Base-by-base conservation (phyloP, 2,888 invertebrate species). In the Cataglyphis albicans region DNA sequence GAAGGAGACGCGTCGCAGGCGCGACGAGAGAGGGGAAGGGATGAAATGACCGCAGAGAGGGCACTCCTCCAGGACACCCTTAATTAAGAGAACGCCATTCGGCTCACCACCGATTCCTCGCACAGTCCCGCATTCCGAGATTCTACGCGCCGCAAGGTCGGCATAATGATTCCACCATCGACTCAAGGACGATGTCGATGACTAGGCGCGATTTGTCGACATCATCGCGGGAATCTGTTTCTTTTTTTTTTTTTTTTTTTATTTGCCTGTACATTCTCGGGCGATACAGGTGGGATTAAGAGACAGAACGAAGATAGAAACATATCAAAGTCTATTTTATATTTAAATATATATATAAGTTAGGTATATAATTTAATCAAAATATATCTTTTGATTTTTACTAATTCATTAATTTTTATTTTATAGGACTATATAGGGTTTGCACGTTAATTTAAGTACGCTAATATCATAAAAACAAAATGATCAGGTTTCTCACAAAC, bases 11-110 rank as follows among this genome's bases (percentile, higher is more conserved):
- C 21, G 48, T 48, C 48, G 48, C 48, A 38, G 68, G 61, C 65
- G 35, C 55, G 82, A 75, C 21, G 82, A 41, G n/a, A 52, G n/a
- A 59, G 48, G 10, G 10, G 48, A 59, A 55, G 12, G 64, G 78
- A 82, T 48, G 48, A 44, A 80, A 70, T 70, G 74, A 86, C 84
- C 75, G 76, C 68, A 35, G 32, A 35, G 32, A 73, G 78, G 74
- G 74, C 87, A 74, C 85, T 87, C 86, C 86, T 82, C 25, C 82
- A 70, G 84, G 88, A 86, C 90, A 91, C 91, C 91, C 90, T 93
- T 92, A 92, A 93, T 93, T 92, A 93, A 93, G 92, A 93, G 92
- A 91, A 91, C 91, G 88, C 88, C 91, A 87, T 91, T 91, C 89
- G 88, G 82, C 90, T 87, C 88, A 86, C 89, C 85, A 85, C 82